phyloP scores from a whole-genome alignment of 1,140 invertebrate species.

The Cataglyphis hispanica region DNA sequence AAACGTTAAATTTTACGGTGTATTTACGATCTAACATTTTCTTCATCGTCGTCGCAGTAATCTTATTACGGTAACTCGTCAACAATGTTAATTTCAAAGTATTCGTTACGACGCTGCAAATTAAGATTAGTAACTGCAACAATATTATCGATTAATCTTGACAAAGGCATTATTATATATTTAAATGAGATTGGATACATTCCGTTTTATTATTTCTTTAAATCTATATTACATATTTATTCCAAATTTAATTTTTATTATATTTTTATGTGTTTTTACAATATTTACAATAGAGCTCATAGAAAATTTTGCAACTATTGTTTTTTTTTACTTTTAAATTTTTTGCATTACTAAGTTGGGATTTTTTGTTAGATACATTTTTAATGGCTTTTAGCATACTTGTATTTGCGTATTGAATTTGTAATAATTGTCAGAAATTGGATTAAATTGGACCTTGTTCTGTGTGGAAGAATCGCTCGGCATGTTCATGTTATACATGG shows the following conservation, averaged over 20 bases:
- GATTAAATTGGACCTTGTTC: conserved; percentile 8
- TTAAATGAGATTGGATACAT: neutral
- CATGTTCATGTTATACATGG: conserved; percentile 41
- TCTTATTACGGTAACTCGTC: conserved; percentile 35
- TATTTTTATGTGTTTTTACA: neutral
- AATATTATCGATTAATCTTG: neutral
- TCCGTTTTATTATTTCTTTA: neutral
- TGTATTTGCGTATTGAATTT: neutral
- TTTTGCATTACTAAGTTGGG: neutral
- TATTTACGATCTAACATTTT: conserved; percentile 73
- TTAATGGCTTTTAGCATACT: neutral
- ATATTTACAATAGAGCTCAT: neutral
- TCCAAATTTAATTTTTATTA: neutral
- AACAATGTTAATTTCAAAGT: conserved; percentile 59
- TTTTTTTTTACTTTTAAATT: neutral
- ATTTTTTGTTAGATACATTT: neutral
- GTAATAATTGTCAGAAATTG: neutral
- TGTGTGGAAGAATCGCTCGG: conserved; percentile 50
- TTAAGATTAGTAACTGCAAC: conserved; percentile 67
- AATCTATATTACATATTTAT: neutral
- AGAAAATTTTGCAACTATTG: neutral
- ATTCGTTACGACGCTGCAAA: conserved; percentile 64
- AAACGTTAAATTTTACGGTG: conserved; percentile 78
- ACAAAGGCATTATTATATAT: neutral
- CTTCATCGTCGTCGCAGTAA: conserved; percentile 55